Evolutionary conservation across 2,113 vertebrate species (phyloP), one percentile per base, ranked within the genome.

Genomic region (Aphyosemion australe): DNA sequence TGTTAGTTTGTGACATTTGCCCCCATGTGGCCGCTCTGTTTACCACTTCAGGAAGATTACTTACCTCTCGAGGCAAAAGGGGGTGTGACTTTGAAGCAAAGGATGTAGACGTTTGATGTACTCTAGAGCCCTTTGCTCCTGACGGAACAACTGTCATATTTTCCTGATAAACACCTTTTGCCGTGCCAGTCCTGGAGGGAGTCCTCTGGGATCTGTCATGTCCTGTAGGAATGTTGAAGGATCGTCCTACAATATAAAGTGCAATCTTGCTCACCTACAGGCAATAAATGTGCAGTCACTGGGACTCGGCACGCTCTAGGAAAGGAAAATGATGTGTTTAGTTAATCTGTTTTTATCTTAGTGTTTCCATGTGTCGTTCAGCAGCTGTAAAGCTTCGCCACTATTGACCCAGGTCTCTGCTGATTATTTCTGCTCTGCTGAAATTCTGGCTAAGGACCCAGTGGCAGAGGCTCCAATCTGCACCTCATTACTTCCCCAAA

Each of bases 401-500:
- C 70, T 45, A 47, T 73, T 76, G 87, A 77, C 72, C 77, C 53
- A 47, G 57, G 74, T 81, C 82, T 69, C 70, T 2, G 39, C 80
- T 88, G 86, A 87, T 84, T 88, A 80, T 83, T 86, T 83, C 78
- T 76, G 79, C 78, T 79, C 74, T 51, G 56, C 72, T 87, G 69
- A 83, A 82, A 70, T 75, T 76, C 65, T 48, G 66, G 72, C 79
- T 76, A 55, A 74, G 75, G 80, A 87, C 75, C 79, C 70, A 54
- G 68, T 69, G 69, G 76, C 76, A 76, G 78, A 70, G 78, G 83
- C 78, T 78, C 73, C 84, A 87, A 85, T 87, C 81, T 79, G 82
- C 84, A 87, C 90, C 88, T 89, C 87, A 91, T 90, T 89, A 88
- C 88, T 86, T 87, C 84, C 89, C 89, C 88, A 86, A 89, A 89